phyloP scores from a whole-genome alignment of 2,888 invertebrate species.

The Orchesella flavescens region DNA sequence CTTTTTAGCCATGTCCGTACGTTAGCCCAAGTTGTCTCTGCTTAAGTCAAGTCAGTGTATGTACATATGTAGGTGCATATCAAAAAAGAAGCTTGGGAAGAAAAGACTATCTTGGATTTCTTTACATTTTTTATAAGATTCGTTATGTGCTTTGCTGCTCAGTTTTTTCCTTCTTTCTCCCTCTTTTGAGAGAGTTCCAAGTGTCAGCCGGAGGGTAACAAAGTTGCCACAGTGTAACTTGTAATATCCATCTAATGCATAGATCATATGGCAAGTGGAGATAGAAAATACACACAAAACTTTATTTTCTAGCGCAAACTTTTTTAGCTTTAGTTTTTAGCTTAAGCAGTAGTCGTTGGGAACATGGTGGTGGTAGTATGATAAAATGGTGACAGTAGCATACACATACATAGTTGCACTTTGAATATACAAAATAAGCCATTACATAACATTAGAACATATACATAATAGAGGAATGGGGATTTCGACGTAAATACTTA shows the following conservation, averaged over 20 bases:
- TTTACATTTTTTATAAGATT: constrained; percentile 61
- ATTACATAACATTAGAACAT: no score
- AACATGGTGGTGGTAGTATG: not conserved
- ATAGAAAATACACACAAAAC: not conserved
- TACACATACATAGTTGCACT: no score
- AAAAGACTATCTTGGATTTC: constrained; percentile 45
- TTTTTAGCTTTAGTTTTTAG: not conserved
- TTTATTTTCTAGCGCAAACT: not conserved
- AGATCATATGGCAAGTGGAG: constrained; percentile 11
- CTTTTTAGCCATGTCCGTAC: not conserved
- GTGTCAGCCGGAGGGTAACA: constrained; percentile 64
- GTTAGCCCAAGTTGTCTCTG: constrained; percentile 5
- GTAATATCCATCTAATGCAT: constrained; percentile 7
- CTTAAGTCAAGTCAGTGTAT: not conserved
- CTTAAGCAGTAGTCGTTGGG: constrained; percentile 5
- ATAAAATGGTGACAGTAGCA: not conserved
- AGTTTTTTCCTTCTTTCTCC: constrained; percentile 5
- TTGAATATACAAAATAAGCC: no score
- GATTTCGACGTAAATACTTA: no score
- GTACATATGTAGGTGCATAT: not conserved
- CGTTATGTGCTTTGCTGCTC: constrained; percentile 54
- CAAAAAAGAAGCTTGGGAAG: not conserved
- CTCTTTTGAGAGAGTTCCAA: constrained; percentile 55
- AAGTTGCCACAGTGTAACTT: constrained; percentile 48
- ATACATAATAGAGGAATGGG: no score